A percentile compares a stretch with the other conserved stretches of the same genome.
Evolutionary conservation across 1,140 invertebrate genomes (phyloP).

Genomic region (Drosophila ambigua): DNA sequence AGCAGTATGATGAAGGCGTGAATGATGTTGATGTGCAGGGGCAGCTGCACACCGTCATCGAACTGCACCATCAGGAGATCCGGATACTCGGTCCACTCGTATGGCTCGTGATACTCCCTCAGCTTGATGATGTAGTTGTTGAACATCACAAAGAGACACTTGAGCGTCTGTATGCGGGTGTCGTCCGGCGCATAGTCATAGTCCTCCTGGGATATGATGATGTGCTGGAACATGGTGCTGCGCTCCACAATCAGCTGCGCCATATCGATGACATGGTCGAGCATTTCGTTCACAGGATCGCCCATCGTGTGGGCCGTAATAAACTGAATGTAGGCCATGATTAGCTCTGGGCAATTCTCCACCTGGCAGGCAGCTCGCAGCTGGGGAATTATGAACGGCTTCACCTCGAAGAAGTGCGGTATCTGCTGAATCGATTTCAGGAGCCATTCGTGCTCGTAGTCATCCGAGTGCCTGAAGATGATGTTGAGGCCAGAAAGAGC

Average conservation of each 20-base stretch:
- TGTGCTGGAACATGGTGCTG: slow-evolving; percentile 93
- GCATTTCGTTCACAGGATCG: slow-evolving; percentile 87
- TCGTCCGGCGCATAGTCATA: slow-evolving; percentile 85
- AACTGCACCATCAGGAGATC: slow-evolving; percentile 92
- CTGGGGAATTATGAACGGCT: slow-evolving; percentile 88
- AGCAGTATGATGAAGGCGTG: slow-evolving; percentile 97
- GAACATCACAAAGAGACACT: slow-evolving; percentile 83
- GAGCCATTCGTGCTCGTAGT: slow-evolving; percentile 88
- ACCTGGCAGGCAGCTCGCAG: slow-evolving; percentile 94
- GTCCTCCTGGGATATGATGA: slow-evolving; percentile 87
- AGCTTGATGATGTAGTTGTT: slow-evolving; percentile 84
- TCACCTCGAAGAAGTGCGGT: slow-evolving; percentile 89
- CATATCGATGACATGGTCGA: slow-evolving; percentile 90
- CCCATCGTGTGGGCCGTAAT: slow-evolving; percentile 90
- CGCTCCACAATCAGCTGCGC: slow-evolving; percentile 96
- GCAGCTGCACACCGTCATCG: slow-evolving; percentile 92
- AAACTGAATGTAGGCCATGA: slow-evolving; percentile 96
- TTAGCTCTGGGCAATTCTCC: slow-evolving; percentile 92
- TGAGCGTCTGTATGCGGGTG: slow-evolving; percentile 90
- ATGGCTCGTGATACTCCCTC: slow-evolving; percentile 87
- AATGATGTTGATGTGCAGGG: slow-evolving; percentile 94
- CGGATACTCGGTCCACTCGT: slow-evolving; percentile 88
- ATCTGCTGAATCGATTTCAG: slow-evolving; percentile 90
- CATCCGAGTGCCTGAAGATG: slow-evolving; percentile 84
- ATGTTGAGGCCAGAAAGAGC: slow-evolving; percentile 89